These are phyloP conservation scores for Anticlea derivata DNA, from an alignment of 2,888 invertebrate species.

Conservation along the genomic window DNA sequence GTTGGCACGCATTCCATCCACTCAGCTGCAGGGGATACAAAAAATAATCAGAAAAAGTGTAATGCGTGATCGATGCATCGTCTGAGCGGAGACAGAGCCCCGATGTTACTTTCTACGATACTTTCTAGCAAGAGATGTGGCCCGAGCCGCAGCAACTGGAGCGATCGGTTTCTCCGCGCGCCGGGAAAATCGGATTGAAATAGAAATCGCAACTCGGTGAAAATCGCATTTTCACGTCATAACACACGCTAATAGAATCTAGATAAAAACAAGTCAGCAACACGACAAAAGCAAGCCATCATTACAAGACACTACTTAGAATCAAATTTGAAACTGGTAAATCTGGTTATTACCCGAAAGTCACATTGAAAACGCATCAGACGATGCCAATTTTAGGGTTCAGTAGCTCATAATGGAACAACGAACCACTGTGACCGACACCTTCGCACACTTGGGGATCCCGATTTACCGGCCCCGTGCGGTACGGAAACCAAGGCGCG, in stretches of 20 bases:
- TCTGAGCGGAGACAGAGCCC: constrained; percentile 66
- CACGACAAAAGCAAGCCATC: constrained; percentile 8
- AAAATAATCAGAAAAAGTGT: constrained; percentile 58
- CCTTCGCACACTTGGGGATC: too few species aligned
- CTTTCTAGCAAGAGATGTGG: constrained; percentile 83
- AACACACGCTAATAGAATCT: constrained; percentile 65
- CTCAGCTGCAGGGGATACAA: constrained; percentile 42
- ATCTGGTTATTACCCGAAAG: constrained; percentile 3
- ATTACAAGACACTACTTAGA: background rate
- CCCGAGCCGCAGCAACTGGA: constrained; percentile 78
- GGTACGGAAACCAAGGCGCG: too few species aligned
- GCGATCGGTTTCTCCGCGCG: constrained; percentile 81
- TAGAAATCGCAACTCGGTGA: constrained; percentile 78
- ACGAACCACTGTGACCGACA: too few species aligned
- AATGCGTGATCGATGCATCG: constrained; percentile 70
- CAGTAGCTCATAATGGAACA: too few species aligned
- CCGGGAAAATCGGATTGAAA: constrained; percentile 83
- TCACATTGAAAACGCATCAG: constrained; percentile 21
- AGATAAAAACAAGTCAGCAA: constrained; percentile 22
- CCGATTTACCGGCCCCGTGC: too few species aligned
- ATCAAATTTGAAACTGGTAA: background rate
- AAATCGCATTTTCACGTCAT: constrained; percentile 79
- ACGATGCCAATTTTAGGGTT: constrained; percentile 35
- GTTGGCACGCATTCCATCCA: constrained; percentile 42
- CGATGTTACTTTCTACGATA: constrained; percentile 83